These are phyloP conservation scores for Etheostoma perlongum DNA, from an alignment of 2,797 vertebrate species.

Conservation along the genomic window DNA sequence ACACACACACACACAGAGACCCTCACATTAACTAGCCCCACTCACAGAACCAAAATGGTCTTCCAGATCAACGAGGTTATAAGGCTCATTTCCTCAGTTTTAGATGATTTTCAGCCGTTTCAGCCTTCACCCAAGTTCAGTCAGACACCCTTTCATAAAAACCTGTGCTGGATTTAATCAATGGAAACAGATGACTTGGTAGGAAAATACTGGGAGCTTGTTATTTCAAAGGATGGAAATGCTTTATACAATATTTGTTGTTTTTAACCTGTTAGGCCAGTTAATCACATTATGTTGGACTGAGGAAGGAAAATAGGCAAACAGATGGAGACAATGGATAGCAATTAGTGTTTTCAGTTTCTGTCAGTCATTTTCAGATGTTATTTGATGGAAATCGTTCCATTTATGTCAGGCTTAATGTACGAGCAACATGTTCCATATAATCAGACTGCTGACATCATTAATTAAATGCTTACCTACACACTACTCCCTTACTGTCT, in stretches of 20 bases:
- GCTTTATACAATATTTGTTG: slow-evolving; percentile 31
- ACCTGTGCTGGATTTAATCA: slow-evolving; percentile 26
- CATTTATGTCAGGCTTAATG: not conserved
- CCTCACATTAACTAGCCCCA: slow-evolving; percentile 37
- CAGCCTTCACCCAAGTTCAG: slow-evolving; percentile 13
- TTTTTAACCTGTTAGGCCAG: slow-evolving; percentile 31
- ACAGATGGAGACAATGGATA: slow-evolving; percentile 42
- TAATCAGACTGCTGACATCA: slow-evolving; percentile 11
- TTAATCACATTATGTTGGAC: slow-evolving; percentile 30
- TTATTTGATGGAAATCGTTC: slow-evolving; percentile 1
- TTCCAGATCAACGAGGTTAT: slow-evolving; percentile 30
- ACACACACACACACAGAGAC: slow-evolving; percentile 41
- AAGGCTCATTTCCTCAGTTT: slow-evolving; percentile 43
- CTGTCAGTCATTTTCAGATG: not conserved
- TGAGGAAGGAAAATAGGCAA: slow-evolving; percentile 34
- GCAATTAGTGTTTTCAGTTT: not conserved
- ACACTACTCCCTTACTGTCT: not conserved
- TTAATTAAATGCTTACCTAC: not conserved
- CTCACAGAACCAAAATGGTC: slow-evolving; percentile 55
- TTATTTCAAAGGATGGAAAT: slow-evolving; percentile 37
- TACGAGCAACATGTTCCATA: no score
- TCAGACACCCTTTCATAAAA: slow-evolving; percentile 18
- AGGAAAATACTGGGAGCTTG: slow-evolving; percentile 25
- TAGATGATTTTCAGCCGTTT: slow-evolving; percentile 31
- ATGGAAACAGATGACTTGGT: slow-evolving; percentile 8